Evolutionary conservation across 1,140 invertebrate genomes (phyloP).

Genomic region (Trachymyrmex cornetzi): DNA sequence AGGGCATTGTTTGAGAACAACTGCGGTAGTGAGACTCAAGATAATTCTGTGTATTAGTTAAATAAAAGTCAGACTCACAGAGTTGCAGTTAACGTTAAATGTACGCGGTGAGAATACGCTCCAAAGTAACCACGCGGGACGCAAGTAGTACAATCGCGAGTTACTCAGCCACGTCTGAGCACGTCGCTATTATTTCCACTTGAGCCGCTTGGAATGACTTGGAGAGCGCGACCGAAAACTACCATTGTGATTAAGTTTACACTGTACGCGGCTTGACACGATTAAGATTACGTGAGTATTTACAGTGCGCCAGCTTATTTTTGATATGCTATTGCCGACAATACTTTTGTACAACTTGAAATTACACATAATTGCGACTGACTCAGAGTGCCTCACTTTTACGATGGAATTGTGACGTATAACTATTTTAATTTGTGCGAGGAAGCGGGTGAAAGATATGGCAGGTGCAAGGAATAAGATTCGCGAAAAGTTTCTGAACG

Average conservation of each 20-base stretch:
- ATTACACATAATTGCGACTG: background rate
- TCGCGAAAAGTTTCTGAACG: slow-evolving; percentile 27
- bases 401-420: background rate
- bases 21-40: background rate
- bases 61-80: slow-evolving; percentile 33
- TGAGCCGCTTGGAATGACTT: slow-evolving; percentile 22
- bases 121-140: slow-evolving; percentile 6
- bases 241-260: slow-evolving; percentile 61
- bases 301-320: background rate
- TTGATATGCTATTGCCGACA: background rate
- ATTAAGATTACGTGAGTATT: slow-evolving; percentile 64
- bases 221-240: slow-evolving; percentile 57
- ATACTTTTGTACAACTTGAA: background rate
- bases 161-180: slow-evolving; percentile 21
- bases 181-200: slow-evolving; percentile 54
- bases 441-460: background rate
- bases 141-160: slow-evolving; percentile 26
- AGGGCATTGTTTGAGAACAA: slow-evolving; percentile 9
- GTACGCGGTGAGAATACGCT: background rate
- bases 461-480: slow-evolving; percentile 15
- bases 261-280: slow-evolving; percentile 42
- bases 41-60: slow-evolving; percentile 14
- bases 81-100: slow-evolving; percentile 16
- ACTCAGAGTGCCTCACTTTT: slow-evolving; percentile 3
- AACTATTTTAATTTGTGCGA: slow-evolving; percentile 32